Base-by-base conservation (phyloP, 1,140 invertebrate species). In the Pachyrhynchus sulphureomaculatus region DNA sequence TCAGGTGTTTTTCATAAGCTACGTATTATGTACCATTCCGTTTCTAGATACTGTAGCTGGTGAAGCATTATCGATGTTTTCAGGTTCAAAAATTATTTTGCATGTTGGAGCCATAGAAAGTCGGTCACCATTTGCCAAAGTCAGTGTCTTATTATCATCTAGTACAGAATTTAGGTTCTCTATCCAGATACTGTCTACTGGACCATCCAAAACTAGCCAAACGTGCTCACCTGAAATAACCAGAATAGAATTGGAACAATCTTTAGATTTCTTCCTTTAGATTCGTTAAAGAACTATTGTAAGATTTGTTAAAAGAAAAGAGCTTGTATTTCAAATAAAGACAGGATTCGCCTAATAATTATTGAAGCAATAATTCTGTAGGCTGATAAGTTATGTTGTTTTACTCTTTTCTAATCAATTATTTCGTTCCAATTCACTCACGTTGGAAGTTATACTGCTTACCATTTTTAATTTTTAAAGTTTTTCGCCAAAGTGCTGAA, bases 161-260 rank as follows among this genome's bases (percentile, higher is more conserved):
- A 97, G 76, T 0, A 97, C 95, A 0, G 94, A 96, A 79, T 98
- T 97, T 55, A 98, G 83, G 79, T 97, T 98, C 79, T 98, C 95
- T 67, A 98, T 97, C 95, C 95, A 97, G 65, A 96, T 93, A 69
- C 92, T 93, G 72, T 98, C 95, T 0, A 97, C 95, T 0, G 95
- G 95, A 0, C 95, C 95, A 73, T 98, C 95, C 39, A 98, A 81
- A 0, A 98, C 91, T 47, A 98, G 76, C 95, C 95, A 98, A 13
- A 94, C 86, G 67, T 92, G 82, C 71, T 95, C 92, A 1, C 76
- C 81, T 82, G 54, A 23, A 72, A 60, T 12, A 20, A n/a, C 26
- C 8, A 51, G 18, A 21, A 20, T 20, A 15, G n/a, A 39, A n/a
- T n/a, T n/a, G n/a, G n/a, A n/a, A n/a, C n/a, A n/a, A n/a, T n/a